phyloP scores from a whole-genome alignment of 1,140 invertebrate genomes.

The Helicorthomorpha holstii region DNA sequence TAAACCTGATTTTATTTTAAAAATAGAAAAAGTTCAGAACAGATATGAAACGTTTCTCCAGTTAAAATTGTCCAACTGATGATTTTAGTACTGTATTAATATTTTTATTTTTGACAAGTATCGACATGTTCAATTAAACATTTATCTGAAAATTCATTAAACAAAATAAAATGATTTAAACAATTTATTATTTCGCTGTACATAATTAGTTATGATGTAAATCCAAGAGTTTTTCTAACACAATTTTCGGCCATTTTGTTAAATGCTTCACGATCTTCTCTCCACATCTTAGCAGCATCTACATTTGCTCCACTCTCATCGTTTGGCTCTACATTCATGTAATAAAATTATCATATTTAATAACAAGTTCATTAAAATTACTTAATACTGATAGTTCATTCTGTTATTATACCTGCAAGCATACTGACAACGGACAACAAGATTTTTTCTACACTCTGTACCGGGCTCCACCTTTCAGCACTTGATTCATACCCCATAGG shows the following conservation, averaged over 20 bases:
- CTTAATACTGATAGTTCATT: background rate
- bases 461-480: conserved; percentile 93
- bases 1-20: too few species aligned
- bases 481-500: conserved; percentile 98
- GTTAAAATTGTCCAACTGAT: too few species aligned
- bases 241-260: conserved; percentile 79
- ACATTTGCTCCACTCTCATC: conserved; percentile 99
- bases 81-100: too few species aligned
- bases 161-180: too few species aligned
- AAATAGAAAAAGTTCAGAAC: too few species aligned
- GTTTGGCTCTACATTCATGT: conserved; percentile 66
- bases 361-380: background rate
- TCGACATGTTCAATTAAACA: too few species aligned
- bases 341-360: background rate
- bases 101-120: too few species aligned
- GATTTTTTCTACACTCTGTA: conserved; percentile 99
- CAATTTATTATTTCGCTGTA: too few species aligned
- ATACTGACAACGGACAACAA: conserved; percentile 95
- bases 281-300: conserved; percentile 99
- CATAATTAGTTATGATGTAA: too few species aligned
- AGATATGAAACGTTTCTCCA: too few species aligned
- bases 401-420: conserved; percentile 53
- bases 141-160: too few species aligned
- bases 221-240: conserved; percentile 76
- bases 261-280: conserved; percentile 86